These are phyloP conservation scores for Antigone vipio DNA, from an alignment of 2,113 vertebrate species.

Conservation along the genomic window DNA sequence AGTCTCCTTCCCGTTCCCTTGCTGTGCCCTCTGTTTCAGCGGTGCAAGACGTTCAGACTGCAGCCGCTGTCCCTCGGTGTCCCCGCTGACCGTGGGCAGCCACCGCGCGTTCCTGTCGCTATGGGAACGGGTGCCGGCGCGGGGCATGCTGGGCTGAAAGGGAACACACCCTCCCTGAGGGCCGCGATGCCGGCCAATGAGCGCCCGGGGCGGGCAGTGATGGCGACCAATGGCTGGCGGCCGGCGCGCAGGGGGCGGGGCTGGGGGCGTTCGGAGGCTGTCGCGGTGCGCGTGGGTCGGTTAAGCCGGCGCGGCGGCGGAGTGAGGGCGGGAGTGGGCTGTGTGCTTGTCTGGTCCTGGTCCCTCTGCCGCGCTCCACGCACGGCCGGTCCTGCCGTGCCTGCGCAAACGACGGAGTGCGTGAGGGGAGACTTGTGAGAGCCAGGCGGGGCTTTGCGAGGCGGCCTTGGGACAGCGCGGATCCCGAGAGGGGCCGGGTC, in stretches of 20 bases:
- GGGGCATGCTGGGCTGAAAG: conserved; percentile 62
- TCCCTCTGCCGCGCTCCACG: neutral
- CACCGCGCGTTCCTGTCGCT: neutral
- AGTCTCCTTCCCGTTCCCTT: no score
- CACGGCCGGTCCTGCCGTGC: neutral
- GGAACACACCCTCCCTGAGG: neutral
- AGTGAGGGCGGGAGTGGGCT: no score
- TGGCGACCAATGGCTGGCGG: neutral
- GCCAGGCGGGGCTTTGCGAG: no score
- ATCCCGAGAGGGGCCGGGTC: no score
- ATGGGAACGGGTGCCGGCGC: conserved; percentile 59
- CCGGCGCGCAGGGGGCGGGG: neutral
- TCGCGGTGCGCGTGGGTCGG: neutral
- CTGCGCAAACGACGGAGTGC: no score
- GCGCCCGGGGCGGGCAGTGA: neutral
- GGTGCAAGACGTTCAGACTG: no score
- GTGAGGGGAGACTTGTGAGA: neutral
- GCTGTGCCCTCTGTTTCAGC: no score
- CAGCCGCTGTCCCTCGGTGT: neutral
- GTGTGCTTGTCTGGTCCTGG: neutral
- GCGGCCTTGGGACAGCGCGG: no score
- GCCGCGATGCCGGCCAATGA: conserved; percentile 15
- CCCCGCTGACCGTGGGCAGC: no score
- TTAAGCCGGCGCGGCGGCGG: neutral
- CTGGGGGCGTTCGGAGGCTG: neutral